Base-by-base conservation (phyloP, 2,888 invertebrate species). In the Cloeon dipterum region DNA sequence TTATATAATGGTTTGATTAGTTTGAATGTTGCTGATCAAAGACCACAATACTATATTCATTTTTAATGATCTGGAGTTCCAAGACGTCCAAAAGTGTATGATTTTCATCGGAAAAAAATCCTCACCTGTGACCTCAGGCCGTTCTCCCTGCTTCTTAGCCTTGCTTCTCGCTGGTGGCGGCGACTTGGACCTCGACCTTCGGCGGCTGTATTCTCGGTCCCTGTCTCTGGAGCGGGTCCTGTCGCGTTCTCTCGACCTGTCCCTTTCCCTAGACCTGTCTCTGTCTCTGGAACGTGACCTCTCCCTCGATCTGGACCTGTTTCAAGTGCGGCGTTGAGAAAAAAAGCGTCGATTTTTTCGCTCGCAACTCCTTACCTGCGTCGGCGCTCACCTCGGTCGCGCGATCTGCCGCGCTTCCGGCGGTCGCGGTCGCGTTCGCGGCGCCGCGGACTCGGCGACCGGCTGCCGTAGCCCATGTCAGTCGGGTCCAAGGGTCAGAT, bases 391-490 rank as follows among this genome's bases (percentile, higher is more conserved):
- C 29, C 29, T 39, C 58, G 50, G 36, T 56, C 54, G 21, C 58
- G 49, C 1, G 58, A 56, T 26, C 57, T 46, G 42, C 57, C 49
- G 44, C 59, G 56, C 42, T 63, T 57, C 38, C 62, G 50, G 39
- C 58, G 58, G 39, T 36, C 4, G 52, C 59, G 49, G 35, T 59
- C 62, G 32, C 62, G 54, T 43, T 62, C 62, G 36, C 64, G 56
- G 43, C 65, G 53, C 49, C 65, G 56, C 39, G 55, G 39, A 16
- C 38, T 38, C n/a, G 58, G 58, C 18, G 61, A 61, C 36, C 65
- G 63, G 35, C 65, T 60, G 47, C 65, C 60, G 45, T 63, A 54
- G 40, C 63, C 64, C 70, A 71, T 65, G 42, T 36, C n/a, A n/a
- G n/a, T n/a, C n/a, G n/a, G n/a, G n/a, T n/a, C n/a, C n/a, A n/a